Evolutionary conservation across 1,140 invertebrate species (phyloP).

Genomic region (Eufriesea mexicana): DNA sequence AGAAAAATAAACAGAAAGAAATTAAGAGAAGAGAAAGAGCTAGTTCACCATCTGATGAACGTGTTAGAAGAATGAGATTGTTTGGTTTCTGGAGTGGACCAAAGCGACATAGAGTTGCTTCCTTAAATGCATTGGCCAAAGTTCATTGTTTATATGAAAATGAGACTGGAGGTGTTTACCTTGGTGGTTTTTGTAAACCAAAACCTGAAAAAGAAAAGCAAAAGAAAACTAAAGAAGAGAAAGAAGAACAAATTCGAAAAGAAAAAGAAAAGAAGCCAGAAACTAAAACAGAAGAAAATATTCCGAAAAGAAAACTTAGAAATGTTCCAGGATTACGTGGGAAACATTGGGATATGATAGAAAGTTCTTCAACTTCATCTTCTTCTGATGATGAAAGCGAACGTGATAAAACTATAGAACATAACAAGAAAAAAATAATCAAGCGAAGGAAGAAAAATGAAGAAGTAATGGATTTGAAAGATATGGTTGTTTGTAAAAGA

Average conservation of each 20-base stretch:
- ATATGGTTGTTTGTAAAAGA: constrained; percentile 93
- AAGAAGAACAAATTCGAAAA: constrained; percentile 56
- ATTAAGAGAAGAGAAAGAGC: constrained; percentile 67
- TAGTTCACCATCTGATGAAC: constrained; percentile 76
- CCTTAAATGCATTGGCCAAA: constrained; percentile 94
- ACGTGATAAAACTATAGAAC: constrained; percentile 79
- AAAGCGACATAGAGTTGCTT: constrained; percentile 92
- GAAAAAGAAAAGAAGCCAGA: constrained; percentile 74
- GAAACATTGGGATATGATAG: constrained; percentile 92
- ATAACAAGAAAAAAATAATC: constrained; percentile 72
- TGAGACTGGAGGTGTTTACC: constrained; percentile 88
- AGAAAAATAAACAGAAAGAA: constrained; percentile 63
- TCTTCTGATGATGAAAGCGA: constrained; percentile 81
- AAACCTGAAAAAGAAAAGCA: constrained; percentile 78
- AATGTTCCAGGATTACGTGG: constrained; percentile 89
- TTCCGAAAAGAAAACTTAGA: constrained; percentile 85
- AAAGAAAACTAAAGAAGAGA: constrained; percentile 70
- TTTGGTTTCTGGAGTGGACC: constrained; percentile 86
- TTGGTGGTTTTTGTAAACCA: constrained; percentile 82
- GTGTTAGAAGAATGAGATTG: constrained; percentile 81
- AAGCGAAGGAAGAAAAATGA: constrained; percentile 84
- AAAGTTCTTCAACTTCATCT: constrained; percentile 83
- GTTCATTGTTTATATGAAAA: constrained; percentile 96
- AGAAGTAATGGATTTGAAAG: constrained; percentile 91
- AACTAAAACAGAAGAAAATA: constrained; percentile 64